Evolutionary conservation across 2,113 vertebrate genomes (phyloP), one percentile per base, ranked within the genome.

Genomic region (Meles meles): DNA sequence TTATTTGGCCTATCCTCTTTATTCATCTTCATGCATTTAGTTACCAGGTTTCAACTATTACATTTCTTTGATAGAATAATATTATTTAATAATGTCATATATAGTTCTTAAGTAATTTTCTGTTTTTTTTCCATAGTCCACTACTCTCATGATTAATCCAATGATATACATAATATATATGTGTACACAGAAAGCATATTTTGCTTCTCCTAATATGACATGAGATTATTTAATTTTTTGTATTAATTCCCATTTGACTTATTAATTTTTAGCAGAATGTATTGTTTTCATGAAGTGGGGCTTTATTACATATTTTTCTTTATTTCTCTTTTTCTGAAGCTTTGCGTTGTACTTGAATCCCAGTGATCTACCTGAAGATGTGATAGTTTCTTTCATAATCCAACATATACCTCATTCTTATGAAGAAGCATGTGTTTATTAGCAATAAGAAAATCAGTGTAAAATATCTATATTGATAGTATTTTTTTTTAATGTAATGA

Each of bases 221-320:
- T 34, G 18, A 88, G 2, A 31, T 7, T 65, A 3, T n/a, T 67
- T 93, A 82, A 84, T 59, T 93, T 42, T 95, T 29, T 18, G 15
- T 59, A 27, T 49, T 81, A 52, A 94, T 92, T 85, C 5, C 74
- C 21, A 81, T 6, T 59, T 63, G 10, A 3, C 44, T 72, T 61
- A 86, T 39, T 42, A 59, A 52, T 37, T 83, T 79, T 83, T 14
- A 88, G 87, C 10, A 39, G 6, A 67, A 80, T 80, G 10, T 79
- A n/a, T n/a, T 61, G 0, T 57, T 93, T 85, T 79, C 17, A 27
- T 52, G 13, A 13, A 71, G 20, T 88, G 3, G 12, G 0, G 3
- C n/a, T 84, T 61, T 69, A 29, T n/a, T 83, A 83, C 63, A 63
- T 29, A 86, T n/a, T 42, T 92, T 94, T 76, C 6, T 42, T 84